Percentiles rank a stretch among this genome's conserved stretches.
phyloP scores from a whole-genome alignment of 2,113 vertebrate genomes.

The Mesitornis unicolor region DNA sequence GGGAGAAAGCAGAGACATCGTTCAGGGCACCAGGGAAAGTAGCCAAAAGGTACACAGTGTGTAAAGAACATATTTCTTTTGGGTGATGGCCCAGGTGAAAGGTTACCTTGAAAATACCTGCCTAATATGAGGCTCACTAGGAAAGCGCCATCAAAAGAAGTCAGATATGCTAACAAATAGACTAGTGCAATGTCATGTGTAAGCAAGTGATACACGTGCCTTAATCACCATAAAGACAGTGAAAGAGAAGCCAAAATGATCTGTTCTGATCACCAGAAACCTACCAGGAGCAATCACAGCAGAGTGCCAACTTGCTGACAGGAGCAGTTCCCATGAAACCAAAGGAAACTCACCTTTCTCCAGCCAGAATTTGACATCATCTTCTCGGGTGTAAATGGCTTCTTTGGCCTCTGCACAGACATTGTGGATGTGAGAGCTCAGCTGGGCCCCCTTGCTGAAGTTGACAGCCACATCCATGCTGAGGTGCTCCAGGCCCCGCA shows the following conservation, averaged over 20 bases:
- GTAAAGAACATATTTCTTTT: neutral
- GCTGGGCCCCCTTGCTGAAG: conserved; percentile 85
- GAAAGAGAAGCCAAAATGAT: neutral
- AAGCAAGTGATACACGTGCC: rapidly evolving
- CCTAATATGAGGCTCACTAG: neutral
- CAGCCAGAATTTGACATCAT: conserved; percentile 90
- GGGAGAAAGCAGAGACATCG: neutral
- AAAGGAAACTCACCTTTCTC: conserved; percentile 73
- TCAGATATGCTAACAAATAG: neutral
- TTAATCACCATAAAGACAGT: rapidly evolving
- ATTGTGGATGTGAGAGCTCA: conserved; percentile 90
- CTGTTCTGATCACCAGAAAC: neutral
- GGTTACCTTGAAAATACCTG: neutral
- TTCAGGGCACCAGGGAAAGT: neutral
- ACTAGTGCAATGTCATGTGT: rapidly evolving
- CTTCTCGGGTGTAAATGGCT: conserved; percentile 88
- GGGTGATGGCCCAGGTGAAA: neutral
- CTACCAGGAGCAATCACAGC: neutral
- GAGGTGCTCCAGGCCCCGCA: conserved; percentile 83
- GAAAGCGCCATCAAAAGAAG: neutral
- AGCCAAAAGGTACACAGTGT: neutral
- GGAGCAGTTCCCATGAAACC: rapidly evolving
- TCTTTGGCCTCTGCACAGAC: conserved; percentile 90
- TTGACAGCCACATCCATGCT: conserved; percentile 89
- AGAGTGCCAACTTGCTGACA: neutral